phyloP scores from a whole-genome alignment of 2,797 vertebrate species.

The Odontamblyopus rebecca region DNA sequence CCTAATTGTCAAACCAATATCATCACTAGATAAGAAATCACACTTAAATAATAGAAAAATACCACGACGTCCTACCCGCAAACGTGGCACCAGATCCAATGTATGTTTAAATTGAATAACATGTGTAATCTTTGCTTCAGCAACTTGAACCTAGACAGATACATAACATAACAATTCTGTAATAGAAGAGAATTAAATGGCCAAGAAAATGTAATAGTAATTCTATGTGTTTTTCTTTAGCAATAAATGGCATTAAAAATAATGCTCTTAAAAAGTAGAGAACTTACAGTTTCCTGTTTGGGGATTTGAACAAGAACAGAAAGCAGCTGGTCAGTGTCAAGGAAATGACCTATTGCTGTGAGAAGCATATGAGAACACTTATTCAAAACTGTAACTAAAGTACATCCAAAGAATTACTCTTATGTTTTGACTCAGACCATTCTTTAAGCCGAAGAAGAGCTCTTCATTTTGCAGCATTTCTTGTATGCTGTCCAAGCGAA shows the following conservation, averaged over 20 bases:
- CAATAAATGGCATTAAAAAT: not conserved
- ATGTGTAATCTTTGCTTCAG: slow-evolving; percentile 96
- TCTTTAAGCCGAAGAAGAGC: slow-evolving; percentile 91
- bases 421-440: slow-evolving; percentile 73
- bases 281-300: slow-evolving; percentile 92
- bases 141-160: slow-evolving; percentile 83
- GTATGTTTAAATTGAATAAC: slow-evolving; percentile 96
- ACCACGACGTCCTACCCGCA: slow-evolving; percentile 78
- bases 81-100: slow-evolving; percentile 87
- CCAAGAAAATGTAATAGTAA: not conserved
- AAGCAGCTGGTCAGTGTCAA: slow-evolving; percentile 95
- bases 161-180: not conserved
- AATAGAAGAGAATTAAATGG: not conserved
- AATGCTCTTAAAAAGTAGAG: not conserved
- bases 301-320: slow-evolving; percentile 94
- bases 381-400: slow-evolving; percentile 3
- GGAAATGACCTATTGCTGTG: slow-evolving; percentile 90
- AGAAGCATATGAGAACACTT: slow-evolving; percentile 30
- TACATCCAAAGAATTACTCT: slow-evolving; percentile 3
- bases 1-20: slow-evolving; percentile 65
- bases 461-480: slow-evolving; percentile 91
- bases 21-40: not conserved
- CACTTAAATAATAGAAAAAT: not conserved
- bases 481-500: slow-evolving; percentile 88
- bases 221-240: not conserved